A percentile compares a stretch with the other conserved stretches of the same genome.
Conservation (phyloP, 2,797 vertebrate genomes). For the Loris lydekkerianus region DNA sequence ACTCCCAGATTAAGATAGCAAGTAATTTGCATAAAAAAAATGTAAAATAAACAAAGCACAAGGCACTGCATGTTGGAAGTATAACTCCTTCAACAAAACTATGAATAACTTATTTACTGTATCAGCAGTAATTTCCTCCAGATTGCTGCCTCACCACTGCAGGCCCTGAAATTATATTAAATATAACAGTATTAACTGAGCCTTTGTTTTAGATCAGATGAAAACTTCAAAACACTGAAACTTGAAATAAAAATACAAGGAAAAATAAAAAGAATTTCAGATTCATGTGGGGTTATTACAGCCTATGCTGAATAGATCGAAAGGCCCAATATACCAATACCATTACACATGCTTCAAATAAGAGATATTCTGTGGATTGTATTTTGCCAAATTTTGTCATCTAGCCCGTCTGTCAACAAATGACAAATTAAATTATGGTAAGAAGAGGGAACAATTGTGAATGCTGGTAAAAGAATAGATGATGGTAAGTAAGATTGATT, state of each 20-base stretch:
- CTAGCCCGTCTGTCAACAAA: constrained; percentile 66
- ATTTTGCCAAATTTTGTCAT: constrained; percentile 32
- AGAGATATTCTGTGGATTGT: constrained; percentile 62
- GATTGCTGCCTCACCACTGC: constrained; percentile 80
- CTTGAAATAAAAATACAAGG: constrained; percentile 68
- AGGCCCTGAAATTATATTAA: constrained; percentile 80
- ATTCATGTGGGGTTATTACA: constrained; percentile 73
- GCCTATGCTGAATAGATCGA: constrained; percentile 37
- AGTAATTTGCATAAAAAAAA: constrained; percentile 85
- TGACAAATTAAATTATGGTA: constrained; percentile 61
- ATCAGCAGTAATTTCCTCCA: constrained; percentile 84
- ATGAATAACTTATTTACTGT: constrained; percentile 84
- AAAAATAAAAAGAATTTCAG: constrained; percentile 70
- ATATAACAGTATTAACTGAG: constrained; percentile 81
- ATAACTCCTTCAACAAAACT: constrained; percentile 80
- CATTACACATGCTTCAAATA: constrained; percentile 63
- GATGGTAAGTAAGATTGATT: constrained; percentile 52
- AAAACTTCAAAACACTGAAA: constrained; percentile 79
- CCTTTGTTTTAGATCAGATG: constrained; percentile 81
- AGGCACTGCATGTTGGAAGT: constrained; percentile 74
- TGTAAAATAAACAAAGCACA: constrained; percentile 84
- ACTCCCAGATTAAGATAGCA: constrained; percentile 84
- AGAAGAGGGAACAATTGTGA: constrained; percentile 32
- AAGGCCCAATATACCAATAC: constrained; percentile 54
- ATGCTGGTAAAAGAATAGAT: constrained; percentile 55